phyloP scores from a whole-genome alignment of 2,797 vertebrate genomes.

The Pipistrellus kuhlii region DNA sequence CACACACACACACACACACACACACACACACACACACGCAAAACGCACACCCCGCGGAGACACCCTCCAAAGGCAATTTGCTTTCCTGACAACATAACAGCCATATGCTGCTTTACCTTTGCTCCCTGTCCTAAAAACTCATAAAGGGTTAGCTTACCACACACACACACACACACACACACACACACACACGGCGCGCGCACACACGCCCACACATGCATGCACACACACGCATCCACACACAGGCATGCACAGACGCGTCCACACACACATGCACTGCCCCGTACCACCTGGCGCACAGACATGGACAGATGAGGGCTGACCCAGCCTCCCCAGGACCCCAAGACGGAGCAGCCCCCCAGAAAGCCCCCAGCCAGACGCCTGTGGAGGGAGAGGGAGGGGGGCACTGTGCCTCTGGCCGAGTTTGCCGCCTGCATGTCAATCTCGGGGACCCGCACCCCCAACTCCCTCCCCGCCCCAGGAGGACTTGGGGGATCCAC shows the following conservation, averaged over 20 bases:
- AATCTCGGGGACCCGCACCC: neutral
- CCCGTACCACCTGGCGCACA: neutral
- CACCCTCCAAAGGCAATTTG: too few species aligned
- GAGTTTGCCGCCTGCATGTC: neutral
- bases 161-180: neutral
- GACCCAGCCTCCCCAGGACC: neutral
- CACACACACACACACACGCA: too few species aligned
- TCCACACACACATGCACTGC: neutral
- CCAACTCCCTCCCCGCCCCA: conserved; percentile 75
- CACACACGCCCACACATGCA: neutral
- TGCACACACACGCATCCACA: neutral
- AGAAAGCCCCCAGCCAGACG: too few species aligned
- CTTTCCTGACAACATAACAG: neutral
- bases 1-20: neutral
- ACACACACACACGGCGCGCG: neutral
- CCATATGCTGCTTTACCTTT: neutral
- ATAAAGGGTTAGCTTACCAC: neutral
- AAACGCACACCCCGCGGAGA: too few species aligned
- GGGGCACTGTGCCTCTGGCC: too few species aligned
- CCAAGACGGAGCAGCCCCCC: neutral
- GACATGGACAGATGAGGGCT: neutral
- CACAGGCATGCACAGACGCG: neutral
- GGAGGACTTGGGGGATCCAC: conserved; percentile 79
- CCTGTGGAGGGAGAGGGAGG: too few species aligned
- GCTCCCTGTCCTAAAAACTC: neutral